Base-by-base conservation (phyloP, 64 coral and sea anemone species). In the Astreopora myriophthalma region DNA sequence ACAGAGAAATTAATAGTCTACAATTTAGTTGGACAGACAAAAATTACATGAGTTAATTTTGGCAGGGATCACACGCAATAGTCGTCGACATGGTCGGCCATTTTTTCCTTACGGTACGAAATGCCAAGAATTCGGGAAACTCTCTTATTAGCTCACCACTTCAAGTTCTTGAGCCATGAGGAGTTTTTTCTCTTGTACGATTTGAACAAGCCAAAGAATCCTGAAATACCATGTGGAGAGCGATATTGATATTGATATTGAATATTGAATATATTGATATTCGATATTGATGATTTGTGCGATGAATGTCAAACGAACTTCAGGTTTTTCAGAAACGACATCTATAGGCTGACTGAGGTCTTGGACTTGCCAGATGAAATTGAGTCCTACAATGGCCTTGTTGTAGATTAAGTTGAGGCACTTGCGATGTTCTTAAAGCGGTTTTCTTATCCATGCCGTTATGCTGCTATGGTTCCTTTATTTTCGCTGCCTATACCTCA, bases 381-480 rank as follows among this genome's bases (percentile, higher is more conserved):
- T n/a, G 32, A 22, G 24, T 75, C 69, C 57, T 75, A 88, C 49
- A 61, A 75, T 29, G 16, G 70, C 22, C 68, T 88, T 17, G 28
- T 49, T 48, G 86, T 88, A 22, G 49, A 58, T 71, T 13, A n/a
- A 74, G 32, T 75, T 52, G 85, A 87, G 66, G 71, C 72, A 52
- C 32, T 58, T 27, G 68, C 51, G n/a, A 74, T 88, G n/a, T 57
- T 74, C 71, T 75, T 88, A 74, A 75, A 75, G 76, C 71, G 38
- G 25, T 88, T 88, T 58, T 68, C 86, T 26, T 75, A 88, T 60
- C 86, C 70, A 46, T 81, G 48, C n/a, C n/a, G n/a, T n/a, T n/a
- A n/a, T n/a, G n/a, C n/a, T n/a, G n/a, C n/a, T n/a, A n/a, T n/a
- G n/a, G n/a, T n/a, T n/a, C n/a, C n/a, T n/a, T n/a, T n/a, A n/a